These are phyloP conservation scores for Andrena camellia DNA, from an alignment of 2,888 invertebrate species.

Conservation along the genomic window DNA sequence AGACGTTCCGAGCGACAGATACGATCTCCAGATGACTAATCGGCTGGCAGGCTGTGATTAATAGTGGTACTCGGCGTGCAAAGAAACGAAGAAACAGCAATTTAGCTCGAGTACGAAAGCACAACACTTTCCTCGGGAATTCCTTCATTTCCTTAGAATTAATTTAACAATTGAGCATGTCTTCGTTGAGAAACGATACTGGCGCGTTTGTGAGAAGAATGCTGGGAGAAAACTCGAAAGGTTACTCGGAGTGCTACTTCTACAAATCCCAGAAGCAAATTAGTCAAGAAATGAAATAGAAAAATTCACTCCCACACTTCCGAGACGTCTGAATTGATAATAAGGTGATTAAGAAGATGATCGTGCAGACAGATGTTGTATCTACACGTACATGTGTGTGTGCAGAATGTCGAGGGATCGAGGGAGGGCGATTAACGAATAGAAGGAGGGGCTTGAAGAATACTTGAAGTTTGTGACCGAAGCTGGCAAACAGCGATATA, in stretches of 20 bases:
- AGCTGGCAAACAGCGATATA: slow-evolving; percentile 81
- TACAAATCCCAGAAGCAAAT: background rate
- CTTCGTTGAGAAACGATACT: no score
- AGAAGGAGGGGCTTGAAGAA: slow-evolving; percentile 67
- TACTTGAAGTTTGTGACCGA: slow-evolving; percentile 78
- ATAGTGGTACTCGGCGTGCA: slow-evolving; percentile 51
- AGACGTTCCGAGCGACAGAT: slow-evolving; percentile 51
- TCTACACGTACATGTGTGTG: slow-evolving; percentile 32
- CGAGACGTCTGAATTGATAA: slow-evolving; percentile 28
- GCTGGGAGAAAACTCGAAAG: no score
- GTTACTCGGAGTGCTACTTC: background rate
- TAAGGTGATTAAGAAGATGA: slow-evolving; percentile 39
- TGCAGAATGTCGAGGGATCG: slow-evolving; percentile 10
- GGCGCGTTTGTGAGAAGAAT: no score
- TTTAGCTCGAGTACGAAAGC: no score
- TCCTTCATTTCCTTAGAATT: no score
- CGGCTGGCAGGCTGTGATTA: slow-evolving; percentile 59
- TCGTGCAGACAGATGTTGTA: slow-evolving; percentile 7
- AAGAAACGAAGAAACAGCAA: background rate
- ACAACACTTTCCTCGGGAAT: no score
- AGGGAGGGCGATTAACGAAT: slow-evolving; percentile 10
- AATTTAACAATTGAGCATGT: no score
- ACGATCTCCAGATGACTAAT: slow-evolving; percentile 64
- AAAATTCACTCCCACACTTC: slow-evolving; percentile 8
- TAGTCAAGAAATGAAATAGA: slow-evolving; percentile 6